Conservation (phyloP, 2,113 vertebrate genomes). For the Thomomys bottae region DNA sequence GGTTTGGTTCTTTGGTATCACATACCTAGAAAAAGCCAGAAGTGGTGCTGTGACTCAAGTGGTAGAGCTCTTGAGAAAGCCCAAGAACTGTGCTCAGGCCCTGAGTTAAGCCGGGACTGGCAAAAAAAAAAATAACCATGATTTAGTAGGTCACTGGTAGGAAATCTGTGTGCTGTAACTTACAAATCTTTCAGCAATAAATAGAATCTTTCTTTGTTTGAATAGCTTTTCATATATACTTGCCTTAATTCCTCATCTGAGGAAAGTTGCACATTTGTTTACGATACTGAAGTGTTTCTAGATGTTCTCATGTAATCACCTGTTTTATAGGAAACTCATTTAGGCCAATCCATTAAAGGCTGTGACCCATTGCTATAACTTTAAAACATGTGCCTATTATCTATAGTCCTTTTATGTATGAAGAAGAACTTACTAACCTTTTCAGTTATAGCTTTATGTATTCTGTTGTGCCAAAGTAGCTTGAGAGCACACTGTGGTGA, state of each 20-base stretch:
- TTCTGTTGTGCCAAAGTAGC: not conserved
- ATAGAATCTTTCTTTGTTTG: not conserved
- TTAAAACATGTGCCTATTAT: constrained; percentile 19
- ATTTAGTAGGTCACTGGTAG: not conserved
- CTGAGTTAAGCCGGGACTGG: too few species aligned
- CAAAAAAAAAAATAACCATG: too few species aligned
- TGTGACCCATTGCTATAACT: not conserved
- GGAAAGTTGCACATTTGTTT: not conserved
- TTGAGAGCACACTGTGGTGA: constrained; percentile 11
- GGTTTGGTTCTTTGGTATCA: too few species aligned
- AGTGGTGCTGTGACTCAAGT: too few species aligned
- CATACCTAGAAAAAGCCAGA: too few species aligned
- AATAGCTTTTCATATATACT: not conserved
- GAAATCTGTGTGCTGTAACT: not conserved
- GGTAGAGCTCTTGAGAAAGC: too few species aligned
- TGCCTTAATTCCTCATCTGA: not conserved
- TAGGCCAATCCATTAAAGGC: not conserved
- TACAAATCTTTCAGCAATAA: not conserved
- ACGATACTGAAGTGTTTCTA: not conserved
- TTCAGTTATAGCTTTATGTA: not conserved
- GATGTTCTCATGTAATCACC: too few species aligned
- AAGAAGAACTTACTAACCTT: constrained; percentile 47
- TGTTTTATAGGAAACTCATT: constrained; percentile 17
- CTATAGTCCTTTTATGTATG: constrained; percentile 7
- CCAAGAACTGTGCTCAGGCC: too few species aligned